phyloP scores from a whole-genome alignment of 2,113 vertebrate genomes.

The Apaloderma vittatum region DNA sequence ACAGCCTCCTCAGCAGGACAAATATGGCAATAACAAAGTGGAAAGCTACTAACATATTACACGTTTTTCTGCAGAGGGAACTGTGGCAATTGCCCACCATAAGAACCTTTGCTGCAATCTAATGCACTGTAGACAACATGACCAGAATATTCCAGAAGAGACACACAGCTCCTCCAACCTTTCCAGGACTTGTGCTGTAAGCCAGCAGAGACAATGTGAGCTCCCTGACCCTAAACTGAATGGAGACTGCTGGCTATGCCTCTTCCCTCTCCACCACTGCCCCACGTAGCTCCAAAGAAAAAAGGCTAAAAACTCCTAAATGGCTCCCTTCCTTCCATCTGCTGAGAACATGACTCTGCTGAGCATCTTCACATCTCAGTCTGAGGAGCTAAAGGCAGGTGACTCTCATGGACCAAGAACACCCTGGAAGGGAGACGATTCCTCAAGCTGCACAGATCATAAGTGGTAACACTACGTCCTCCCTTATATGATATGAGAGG shows the following conservation, averaged over 20 bases:
- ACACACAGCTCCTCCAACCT: background rate
- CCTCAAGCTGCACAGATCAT: background rate
- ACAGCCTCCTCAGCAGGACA: background rate
- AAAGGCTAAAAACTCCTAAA: background rate
- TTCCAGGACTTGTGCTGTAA: background rate
- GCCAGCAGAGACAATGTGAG: background rate
- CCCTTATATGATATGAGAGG: accelerated
- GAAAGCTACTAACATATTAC: background rate
- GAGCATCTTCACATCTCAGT: background rate
- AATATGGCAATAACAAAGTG: background rate
- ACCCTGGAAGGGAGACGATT: background rate
- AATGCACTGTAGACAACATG: background rate
- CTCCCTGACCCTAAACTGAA: background rate
- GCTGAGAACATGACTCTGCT: background rate
- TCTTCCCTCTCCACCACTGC: background rate
- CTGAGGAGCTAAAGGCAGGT: background rate
- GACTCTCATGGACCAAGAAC: background rate
- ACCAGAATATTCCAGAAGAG: background rate
- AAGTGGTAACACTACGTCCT: background rate
- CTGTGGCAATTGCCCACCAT: background rate
- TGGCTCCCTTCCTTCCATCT: background rate
- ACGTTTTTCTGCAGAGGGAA: background rate
- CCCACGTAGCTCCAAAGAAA: background rate
- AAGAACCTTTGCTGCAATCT: background rate
- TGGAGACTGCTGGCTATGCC: background rate